A percentile compares a stretch with the other conserved stretches of the same genome.
Conservation (phyloP, 1,140 invertebrate species). For the Laupala kohalensis region DNA sequence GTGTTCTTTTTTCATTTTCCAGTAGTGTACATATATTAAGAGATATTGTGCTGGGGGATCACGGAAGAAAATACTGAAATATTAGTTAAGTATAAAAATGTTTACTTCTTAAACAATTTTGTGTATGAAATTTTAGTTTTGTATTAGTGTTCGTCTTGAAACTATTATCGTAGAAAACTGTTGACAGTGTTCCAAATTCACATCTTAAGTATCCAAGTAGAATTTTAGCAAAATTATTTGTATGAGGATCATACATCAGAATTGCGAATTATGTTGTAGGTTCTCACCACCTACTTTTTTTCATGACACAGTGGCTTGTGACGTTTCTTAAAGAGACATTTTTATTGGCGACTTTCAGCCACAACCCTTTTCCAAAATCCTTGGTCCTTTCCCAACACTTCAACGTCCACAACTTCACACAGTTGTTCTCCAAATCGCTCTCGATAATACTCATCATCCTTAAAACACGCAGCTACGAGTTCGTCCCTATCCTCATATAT, state of each 20-base stretch:
- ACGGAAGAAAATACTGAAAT: too few relatives aligned
- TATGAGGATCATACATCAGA: too few relatives aligned
- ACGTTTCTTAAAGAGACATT: neutral
- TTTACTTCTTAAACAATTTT: too few relatives aligned
- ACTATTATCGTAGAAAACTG: too few relatives aligned
- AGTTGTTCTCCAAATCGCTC: neutral
- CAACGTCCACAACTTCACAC: neutral
- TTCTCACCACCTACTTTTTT: neutral
- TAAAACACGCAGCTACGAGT: neutral
- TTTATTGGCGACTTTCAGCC: neutral
- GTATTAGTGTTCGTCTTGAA: too few relatives aligned
- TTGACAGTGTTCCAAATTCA: too few relatives aligned
- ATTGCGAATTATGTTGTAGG: too few relatives aligned
- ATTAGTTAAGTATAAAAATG: too few relatives aligned
- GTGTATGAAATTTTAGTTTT: too few relatives aligned
- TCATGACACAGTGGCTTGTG: neutral
- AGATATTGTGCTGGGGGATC: too few relatives aligned
- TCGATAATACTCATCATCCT: neutral
- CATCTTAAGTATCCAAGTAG: neutral
- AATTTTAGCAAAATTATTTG: neutral
- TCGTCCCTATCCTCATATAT: neutral
- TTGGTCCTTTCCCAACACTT: neutral
- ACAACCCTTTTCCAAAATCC: neutral
- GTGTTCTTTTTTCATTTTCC: too few relatives aligned
- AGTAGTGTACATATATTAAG: too few relatives aligned